Evolutionary conservation across 2,113 vertebrate species (phyloP).

Genomic region (Python bivittatus): DNA sequence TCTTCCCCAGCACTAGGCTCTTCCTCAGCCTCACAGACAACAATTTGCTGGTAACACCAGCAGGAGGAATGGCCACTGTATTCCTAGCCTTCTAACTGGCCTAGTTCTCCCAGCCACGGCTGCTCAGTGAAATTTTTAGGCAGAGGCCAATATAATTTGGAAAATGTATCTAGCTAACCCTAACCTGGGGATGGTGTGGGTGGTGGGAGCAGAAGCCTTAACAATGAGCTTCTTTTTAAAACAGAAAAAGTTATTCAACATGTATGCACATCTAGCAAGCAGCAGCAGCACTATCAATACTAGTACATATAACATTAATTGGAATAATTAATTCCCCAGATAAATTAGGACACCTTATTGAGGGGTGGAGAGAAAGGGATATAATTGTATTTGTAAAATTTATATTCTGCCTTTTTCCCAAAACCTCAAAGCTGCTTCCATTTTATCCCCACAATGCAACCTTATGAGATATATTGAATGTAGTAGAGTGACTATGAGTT

Average conservation of each 20-base stretch:
- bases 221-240: background rate
- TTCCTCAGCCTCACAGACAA: background rate
- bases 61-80: background rate
- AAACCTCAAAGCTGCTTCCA: background rate
- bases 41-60: background rate
- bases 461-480: background rate
- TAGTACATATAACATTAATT: background rate
- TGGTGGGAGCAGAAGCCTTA: background rate
- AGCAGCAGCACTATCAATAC: background rate
- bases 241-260: background rate
- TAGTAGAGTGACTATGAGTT: background rate
- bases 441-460: background rate
- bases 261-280: background rate
- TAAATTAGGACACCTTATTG: background rate
- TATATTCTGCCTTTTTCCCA: background rate
- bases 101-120: background rate
- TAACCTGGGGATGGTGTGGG: background rate
- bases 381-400: background rate
- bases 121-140: background rate
- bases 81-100: background rate
- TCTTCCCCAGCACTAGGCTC: background rate
- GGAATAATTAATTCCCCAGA: background rate
- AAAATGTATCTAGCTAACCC: background rate
- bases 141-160: background rate
- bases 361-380: background rate